Conservation (phyloP, 2,888 invertebrate species). For the Mesopsocus fuscifrons region DNA sequence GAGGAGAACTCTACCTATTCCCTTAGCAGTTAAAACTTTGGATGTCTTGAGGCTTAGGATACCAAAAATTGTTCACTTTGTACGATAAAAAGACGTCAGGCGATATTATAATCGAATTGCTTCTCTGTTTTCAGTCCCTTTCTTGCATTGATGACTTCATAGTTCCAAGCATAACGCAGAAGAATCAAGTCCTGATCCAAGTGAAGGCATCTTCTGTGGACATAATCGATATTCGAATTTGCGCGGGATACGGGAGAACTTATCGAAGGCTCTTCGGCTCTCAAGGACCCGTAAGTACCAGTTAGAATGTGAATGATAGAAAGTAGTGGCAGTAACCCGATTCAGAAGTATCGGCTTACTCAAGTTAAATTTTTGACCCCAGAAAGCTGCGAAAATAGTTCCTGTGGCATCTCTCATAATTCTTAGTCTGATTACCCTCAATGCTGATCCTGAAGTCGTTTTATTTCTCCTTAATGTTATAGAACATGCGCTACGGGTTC, state of each 20-base stretch:
- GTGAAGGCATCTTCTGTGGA: slow-evolving; percentile 41
- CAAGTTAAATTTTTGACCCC: too few species aligned
- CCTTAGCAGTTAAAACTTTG: too few species aligned
- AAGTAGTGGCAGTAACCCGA: slow-evolving; percentile 9
- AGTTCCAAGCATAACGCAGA: slow-evolving; percentile 30
- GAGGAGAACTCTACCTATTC: too few species aligned
- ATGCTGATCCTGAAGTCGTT: too few species aligned
- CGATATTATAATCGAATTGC: too few species aligned
- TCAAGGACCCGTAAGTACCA: slow-evolving; percentile 19
- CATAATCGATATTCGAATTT: slow-evolving; percentile 35
- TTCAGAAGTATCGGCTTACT: slow-evolving; percentile 3
- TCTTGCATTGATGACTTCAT: slow-evolving; percentile 28
- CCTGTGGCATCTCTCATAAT: too few species aligned
- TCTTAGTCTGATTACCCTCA: too few species aligned
- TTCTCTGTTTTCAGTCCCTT: slow-evolving; percentile 27
- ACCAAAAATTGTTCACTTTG: too few species aligned
- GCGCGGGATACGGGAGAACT: slow-evolving; percentile 32
- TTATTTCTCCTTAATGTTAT: slow-evolving; percentile 11
- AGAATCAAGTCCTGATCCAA: slow-evolving; percentile 36
- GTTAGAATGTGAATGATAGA: too few species aligned
- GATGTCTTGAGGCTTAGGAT: too few species aligned
- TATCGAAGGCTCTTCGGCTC: slow-evolving; percentile 24
- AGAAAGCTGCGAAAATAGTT: too few species aligned
- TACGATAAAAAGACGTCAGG: too few species aligned
- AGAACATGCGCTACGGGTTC: slow-evolving; percentile 25